Evolutionary conservation across 2,113 vertebrate species (phyloP).

Genomic region (Cacatua alba): DNA sequence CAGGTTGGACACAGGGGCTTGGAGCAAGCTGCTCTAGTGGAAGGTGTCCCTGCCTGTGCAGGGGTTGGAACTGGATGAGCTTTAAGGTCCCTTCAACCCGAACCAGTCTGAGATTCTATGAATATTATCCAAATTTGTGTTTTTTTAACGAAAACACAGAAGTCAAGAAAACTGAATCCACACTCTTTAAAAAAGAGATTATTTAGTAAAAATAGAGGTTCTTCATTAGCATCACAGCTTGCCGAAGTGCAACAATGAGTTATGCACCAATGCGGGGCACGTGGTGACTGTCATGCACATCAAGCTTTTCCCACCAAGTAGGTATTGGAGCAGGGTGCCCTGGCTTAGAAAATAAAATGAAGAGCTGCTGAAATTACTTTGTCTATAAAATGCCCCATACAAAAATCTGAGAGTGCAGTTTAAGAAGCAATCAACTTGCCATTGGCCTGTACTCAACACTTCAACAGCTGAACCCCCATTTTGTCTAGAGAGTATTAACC

Average conservation of each 20-base stretch:
- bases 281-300: accelerated
- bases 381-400: not conserved
- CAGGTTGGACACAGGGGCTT: too few relatives aligned
- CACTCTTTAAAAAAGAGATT: not conserved
- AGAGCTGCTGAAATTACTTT: not conserved
- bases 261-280: not conserved
- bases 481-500: not conserved
- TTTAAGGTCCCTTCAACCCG: not conserved
- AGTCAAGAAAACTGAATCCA: not conserved
- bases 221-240: not conserved
- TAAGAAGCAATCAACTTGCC: not conserved
- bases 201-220: not conserved
- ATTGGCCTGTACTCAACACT: not conserved
- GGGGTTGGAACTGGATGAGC: not conserved
- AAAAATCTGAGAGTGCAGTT: not conserved
- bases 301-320: not conserved
- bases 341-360: not conserved
- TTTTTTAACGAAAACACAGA: not conserved
- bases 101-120: not conserved
- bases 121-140: not conserved
- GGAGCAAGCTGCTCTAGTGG: not conserved
- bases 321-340: not conserved
- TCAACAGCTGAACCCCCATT: not conserved
- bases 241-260: not conserved
- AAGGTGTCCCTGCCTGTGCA: not conserved